Evolutionary conservation across 2,888 invertebrate species (phyloP).

Genomic region (Suillia variegata): DNA sequence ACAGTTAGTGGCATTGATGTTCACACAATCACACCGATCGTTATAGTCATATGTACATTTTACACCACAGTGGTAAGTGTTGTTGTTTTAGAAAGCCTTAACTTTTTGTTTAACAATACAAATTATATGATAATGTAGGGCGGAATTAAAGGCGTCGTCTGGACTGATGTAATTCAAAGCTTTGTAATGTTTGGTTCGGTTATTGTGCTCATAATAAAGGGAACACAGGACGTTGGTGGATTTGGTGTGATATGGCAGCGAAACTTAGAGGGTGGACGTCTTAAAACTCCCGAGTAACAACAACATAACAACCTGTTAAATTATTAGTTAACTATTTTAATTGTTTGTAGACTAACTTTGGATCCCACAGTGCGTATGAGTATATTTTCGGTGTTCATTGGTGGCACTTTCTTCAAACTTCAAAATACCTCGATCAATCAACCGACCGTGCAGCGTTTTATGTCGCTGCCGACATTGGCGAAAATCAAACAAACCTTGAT

Average conservation of each 20-base stretch:
- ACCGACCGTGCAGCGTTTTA: conserved; percentile 81
- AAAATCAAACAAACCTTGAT: conserved; percentile 73
- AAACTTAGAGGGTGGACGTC: conserved; percentile 71
- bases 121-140: conserved; percentile 62
- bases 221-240: conserved; percentile 75
- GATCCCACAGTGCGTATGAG: conserved; percentile 84
- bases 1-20: conserved; percentile 70
- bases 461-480: conserved; percentile 73
- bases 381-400: conserved; percentile 75
- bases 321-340: conserved; percentile 18
- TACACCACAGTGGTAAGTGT: conserved; percentile 85
- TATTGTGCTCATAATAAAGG: conserved; percentile 73
- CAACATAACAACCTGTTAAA: not conserved
- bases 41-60: conserved; percentile 79
- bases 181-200: conserved; percentile 76
- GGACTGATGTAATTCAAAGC: conserved; percentile 81
- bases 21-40: conserved; percentile 79
- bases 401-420: conserved; percentile 76
- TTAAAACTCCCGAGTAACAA: conserved; percentile 72
- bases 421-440: conserved; percentile 80
- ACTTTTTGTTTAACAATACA: not conserved
- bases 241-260: conserved; percentile 68
- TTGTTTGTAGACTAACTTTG: conserved; percentile 69
- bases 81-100: not conserved
- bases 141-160: conserved; percentile 79